These are phyloP conservation scores for Orthonevra nobilis DNA, from an alignment of 2,888 invertebrate species.

Conservation along the genomic window DNA sequence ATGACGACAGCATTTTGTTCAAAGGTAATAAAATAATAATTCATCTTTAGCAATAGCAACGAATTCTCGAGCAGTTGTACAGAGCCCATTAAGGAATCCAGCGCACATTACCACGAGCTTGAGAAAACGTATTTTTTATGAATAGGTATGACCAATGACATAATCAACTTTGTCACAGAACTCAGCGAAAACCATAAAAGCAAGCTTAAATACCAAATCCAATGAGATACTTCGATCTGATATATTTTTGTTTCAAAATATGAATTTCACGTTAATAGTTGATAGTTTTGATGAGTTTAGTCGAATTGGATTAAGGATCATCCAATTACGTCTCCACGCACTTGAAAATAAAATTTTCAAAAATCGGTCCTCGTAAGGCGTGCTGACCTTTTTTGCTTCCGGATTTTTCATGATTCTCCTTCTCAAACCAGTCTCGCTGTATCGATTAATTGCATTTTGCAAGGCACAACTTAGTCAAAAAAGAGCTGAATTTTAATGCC, in stretches of 20 bases:
- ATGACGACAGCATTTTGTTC: neutral
- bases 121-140: neutral
- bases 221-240: neutral
- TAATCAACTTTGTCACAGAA: constrained; percentile 20
- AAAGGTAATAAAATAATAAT: constrained; percentile 15
- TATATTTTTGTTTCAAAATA: neutral
- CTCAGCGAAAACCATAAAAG: neutral
- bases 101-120: neutral
- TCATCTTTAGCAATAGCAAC: neutral
- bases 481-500: too few relatives aligned
- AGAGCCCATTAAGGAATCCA: neutral
- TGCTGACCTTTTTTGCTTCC: too few relatives aligned
- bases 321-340: neutral
- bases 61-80: neutral
- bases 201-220: neutral
- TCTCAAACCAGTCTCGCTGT: too few relatives aligned
- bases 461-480: too few relatives aligned
- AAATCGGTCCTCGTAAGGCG: too few relatives aligned
- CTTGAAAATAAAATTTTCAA: neutral
- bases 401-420: too few relatives aligned
- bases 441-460: too few relatives aligned
- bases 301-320: neutral
- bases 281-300: constrained; percentile 12
- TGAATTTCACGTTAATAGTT: constrained; percentile 3
- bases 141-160: constrained; percentile 4